Base-by-base conservation (phyloP, 2,113 vertebrate species). In the Brachirus orientalis region DNA sequence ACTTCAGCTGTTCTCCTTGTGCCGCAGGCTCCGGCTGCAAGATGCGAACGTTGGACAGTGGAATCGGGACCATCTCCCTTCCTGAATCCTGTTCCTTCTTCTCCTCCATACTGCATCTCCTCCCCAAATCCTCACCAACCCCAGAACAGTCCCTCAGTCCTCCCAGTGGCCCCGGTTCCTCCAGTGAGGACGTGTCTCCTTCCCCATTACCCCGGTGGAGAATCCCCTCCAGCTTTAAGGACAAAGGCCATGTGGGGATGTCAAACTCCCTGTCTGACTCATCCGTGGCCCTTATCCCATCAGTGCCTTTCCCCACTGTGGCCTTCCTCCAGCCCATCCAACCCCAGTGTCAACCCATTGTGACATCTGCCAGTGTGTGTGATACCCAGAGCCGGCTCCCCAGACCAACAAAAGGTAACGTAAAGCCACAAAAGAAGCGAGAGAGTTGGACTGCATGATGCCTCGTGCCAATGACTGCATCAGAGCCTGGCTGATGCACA, bases 11-110 rank as follows among this genome's bases (percentile, higher is more conserved):
- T 0, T 89, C 86, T 90, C 90, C 82, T 80, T 94, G 52, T 94
- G 46, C 86, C 75, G 58, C 83, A 96, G 95, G 93, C 89, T 94
- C 94, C 18, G 90, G 91, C 91, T 94, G 95, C 92, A 94, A 95
- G 92, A 97, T 95, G 94, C 94, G 95, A 91, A 97, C 96, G 0
- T 69, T 97, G 90, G 96, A 97, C 94, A 97, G 96, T 2, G 96
- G 96, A 35, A 97, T 97, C 8, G 96, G 95, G 78, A 97, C 96
- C 80, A 96, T 97, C 70, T 95, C 95, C 16, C 95, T 95, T 56
- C 95, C 95, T 0, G 96, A 96, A 90, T 94, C 95, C 22, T 95
- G 94, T 69, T 94, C 89, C 80, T 89, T 91, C 85, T 90, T 90
- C 89, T 90, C 90, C 84, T 90, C 89, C 73, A 86, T 92, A 75